Base-by-base conservation (phyloP, 2,797 vertebrate species). In the Sebastes dallii region DNA sequence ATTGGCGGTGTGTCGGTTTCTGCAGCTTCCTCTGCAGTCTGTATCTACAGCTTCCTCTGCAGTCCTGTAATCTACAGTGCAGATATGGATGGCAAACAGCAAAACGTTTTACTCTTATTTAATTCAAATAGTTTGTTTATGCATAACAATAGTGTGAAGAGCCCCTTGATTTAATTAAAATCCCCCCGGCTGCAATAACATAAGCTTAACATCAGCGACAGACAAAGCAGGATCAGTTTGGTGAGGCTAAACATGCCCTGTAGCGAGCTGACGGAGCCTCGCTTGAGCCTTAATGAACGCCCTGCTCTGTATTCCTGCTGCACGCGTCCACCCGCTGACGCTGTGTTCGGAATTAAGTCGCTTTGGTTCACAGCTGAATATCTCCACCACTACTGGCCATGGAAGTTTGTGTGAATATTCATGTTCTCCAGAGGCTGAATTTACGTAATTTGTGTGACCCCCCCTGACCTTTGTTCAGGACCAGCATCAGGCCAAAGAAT, bases 141-240 rank as follows among this genome's bases (percentile, higher is more conserved):
- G 81, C 70, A 36, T 46, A 65, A 80, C 84, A 77, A 75, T 22
- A 5, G 39, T 50, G 80, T 60, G 77, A 77, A 66, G 70, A 78
- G 71, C 71, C 18, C 74, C 74, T 84, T 66, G 64, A 82, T 86
- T 76, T 85, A 81, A 85, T 89, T 82, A 77, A 80, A 68, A 60
- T 42, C 42, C 74, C 36, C 39, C 39, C 8, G 3, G 78, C 81
- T 77, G 73, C 70, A 54, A 56, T 77, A 84, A 80, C 42, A 82
- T 36, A 52, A 69, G 81, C 72, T 82, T 56, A 80, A 71, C 69
- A 82, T 50, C 46, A 27, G 67, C 27, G n/a, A 46, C 81, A 77
- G 62, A 66, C 62, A 22, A 66, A 75, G 71, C 71, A 18, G 75
- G 77, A 73, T 75, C 50, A 18, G 66, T 62, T 29, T 80, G 79